Conservation (phyloP, 2,888 invertebrate genomes). For the Dorcus parallelipipedus region DNA sequence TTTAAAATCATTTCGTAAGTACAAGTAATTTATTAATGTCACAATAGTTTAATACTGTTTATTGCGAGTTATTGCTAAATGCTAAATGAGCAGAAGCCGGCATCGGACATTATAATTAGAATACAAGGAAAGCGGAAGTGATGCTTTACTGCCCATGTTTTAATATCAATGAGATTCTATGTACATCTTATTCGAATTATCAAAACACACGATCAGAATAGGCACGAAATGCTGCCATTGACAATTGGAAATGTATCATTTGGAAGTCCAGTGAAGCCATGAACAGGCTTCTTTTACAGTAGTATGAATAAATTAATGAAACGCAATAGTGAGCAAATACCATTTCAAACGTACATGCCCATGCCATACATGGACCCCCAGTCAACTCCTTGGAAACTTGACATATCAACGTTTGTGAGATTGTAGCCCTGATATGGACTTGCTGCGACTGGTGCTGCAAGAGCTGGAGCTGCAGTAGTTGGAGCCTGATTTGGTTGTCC, state of each 20-base stretch:
- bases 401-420: constrained; percentile 87
- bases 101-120: constrained; percentile 13
- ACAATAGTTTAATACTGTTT: constrained; percentile 48
- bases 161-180: constrained; percentile 33
- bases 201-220: constrained; percentile 37
- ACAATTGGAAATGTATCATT: constrained; percentile 42
- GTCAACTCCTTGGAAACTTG: constrained; percentile 87
- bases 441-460: constrained; percentile 63
- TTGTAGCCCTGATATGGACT: constrained; percentile 76
- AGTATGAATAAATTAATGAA: constrained; percentile 22
- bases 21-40: constrained; percentile 8
- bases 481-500: constrained; percentile 49
- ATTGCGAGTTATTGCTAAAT: constrained; percentile 56
- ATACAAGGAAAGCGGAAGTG: constrained; percentile 20
- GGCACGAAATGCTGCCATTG: constrained; percentile 44
- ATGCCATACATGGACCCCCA: constrained; percentile 91
- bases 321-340: constrained; percentile 30
- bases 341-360: constrained; percentile 82
- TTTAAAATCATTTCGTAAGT: constrained; percentile 5
- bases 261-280: constrained; percentile 30
- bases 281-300: too few species aligned
- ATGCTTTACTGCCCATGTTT: constrained; percentile 34
- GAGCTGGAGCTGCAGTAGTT: constrained; percentile 58
- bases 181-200: background rate
- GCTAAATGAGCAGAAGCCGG: constrained; percentile 44